phyloP scores from a whole-genome alignment of 2,888 invertebrate species.

The Xanthia togata region DNA sequence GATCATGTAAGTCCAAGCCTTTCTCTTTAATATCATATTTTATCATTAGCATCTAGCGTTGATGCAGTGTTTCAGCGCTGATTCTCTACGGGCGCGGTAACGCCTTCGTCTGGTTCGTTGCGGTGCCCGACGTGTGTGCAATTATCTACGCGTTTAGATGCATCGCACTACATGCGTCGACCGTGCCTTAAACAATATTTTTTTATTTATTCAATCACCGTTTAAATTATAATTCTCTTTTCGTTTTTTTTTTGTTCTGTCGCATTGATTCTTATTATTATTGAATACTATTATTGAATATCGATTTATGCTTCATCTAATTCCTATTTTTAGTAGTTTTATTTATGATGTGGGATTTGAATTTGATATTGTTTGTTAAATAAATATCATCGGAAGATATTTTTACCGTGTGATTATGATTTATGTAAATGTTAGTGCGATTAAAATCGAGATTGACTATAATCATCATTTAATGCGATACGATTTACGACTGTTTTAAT shows the following conservation, averaged over 20 bases:
- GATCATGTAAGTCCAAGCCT: conserved; percentile 29
- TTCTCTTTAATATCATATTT: conserved; percentile 64
- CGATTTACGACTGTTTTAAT: conserved; percentile 41
- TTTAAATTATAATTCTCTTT: conserved; percentile 43
- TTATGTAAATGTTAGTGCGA: conserved; percentile 41
- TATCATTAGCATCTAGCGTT: conserved; percentile 71
- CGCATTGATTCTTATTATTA: neutral
- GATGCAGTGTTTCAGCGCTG: conserved; percentile 69
- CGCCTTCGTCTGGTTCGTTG: conserved; percentile 69
- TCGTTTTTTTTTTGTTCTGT: conserved; percentile 4
- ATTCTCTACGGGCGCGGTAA: conserved; percentile 73
- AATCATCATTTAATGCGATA: conserved; percentile 45
- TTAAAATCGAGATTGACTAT: conserved; percentile 31
- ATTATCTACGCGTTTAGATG: conserved; percentile 77
- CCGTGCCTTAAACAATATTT: conserved; percentile 20
- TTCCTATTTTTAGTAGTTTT: conserved; percentile 7
- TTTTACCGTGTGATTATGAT: conserved; percentile 43
- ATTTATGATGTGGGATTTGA: conserved; percentile 7
- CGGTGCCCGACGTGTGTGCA: conserved; percentile 66
- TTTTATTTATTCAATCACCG: conserved; percentile 39
- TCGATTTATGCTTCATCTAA: neutral
- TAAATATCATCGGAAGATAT: conserved; percentile 26
- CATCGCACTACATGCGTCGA: conserved; percentile 56
- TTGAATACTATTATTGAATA: conserved; percentile 22
- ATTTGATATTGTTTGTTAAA: conserved; percentile 38